These are phyloP conservation scores for Yoshiicerus persimilis DNA, from an alignment of 1,140 invertebrate species.

Conservation along the genomic window DNA sequence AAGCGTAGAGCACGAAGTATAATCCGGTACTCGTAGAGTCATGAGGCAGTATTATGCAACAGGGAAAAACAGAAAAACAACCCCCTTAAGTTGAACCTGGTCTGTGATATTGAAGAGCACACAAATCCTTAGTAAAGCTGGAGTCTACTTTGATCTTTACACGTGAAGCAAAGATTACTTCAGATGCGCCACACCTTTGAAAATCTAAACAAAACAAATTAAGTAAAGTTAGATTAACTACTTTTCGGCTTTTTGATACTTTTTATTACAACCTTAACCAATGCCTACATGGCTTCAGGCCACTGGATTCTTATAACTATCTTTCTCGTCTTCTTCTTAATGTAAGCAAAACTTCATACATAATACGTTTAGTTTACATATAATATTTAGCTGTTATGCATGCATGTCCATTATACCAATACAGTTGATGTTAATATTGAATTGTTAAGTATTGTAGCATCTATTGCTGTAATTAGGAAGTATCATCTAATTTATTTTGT, in stretches of 20 bases:
- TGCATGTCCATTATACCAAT: neutral
- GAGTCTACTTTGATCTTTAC: no score
- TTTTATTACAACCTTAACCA: no score
- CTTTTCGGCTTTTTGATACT: no score
- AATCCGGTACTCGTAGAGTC: no score
- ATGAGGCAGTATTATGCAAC: no score
- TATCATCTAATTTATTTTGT: neutral
- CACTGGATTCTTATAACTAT: neutral
- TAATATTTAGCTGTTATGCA: neutral
- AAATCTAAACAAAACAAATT: neutral
- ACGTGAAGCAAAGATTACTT: neutral
- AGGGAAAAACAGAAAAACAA: neutral
- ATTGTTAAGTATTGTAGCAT: neutral
- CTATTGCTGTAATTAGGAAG: neutral
- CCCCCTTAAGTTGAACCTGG: neutral
- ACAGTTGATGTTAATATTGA: neutral
- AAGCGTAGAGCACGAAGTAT: no score
- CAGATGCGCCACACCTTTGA: slow-evolving; percentile 10
- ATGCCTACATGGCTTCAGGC: slow-evolving; percentile 3
- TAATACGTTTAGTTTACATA: neutral
- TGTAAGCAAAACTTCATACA: neutral
- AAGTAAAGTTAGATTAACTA: neutral
- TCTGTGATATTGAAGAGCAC: neutral
- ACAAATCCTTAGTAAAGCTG: neutral
- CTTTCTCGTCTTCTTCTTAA: neutral